A percentile compares a stretch with the other conserved stretches of the same genome.
Evolutionary conservation across 2,113 vertebrate species (phyloP).

Genomic region (Nematolebias whitei): DNA sequence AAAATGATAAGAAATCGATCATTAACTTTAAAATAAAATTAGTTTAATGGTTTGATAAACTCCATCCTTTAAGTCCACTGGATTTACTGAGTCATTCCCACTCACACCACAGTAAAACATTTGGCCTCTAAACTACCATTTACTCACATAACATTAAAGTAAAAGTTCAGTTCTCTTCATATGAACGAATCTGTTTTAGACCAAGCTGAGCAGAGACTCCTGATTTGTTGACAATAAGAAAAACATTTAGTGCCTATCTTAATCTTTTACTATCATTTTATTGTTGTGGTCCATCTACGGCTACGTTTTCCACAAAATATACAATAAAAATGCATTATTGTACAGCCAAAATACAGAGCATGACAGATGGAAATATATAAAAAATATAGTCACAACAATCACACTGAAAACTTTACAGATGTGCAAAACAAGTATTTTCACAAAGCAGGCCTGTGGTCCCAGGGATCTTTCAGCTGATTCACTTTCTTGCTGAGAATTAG

Average conservation of each 20-base stretch:
- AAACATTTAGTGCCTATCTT: background rate
- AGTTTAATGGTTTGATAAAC: no score
- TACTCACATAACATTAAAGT: no score
- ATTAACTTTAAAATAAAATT: no score
- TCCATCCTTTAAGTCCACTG: no score
- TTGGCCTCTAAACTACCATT: no score
- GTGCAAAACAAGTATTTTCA: constrained; percentile 14
- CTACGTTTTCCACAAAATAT: background rate
- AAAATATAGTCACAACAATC: constrained; percentile 17
- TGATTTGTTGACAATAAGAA: constrained; percentile 31
- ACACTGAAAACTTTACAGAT: background rate
- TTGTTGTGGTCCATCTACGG: background rate
- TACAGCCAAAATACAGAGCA: constrained; percentile 13
- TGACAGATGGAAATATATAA: constrained; percentile 7
- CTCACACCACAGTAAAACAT: no score
- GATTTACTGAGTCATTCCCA: no score
- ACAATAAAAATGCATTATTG: background rate
- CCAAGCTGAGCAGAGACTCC: background rate
- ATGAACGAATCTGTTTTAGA: background rate
- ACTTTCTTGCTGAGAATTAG: constrained; percentile 11
- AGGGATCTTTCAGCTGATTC: constrained; percentile 1
- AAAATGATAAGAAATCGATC: background rate
- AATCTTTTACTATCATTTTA: constrained; percentile 1
- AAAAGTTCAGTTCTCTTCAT: no score
- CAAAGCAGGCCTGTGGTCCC: constrained; percentile 13